Base-by-base conservation (phyloP, 2,797 vertebrate species). In the Podarcis lilfordi region DNA sequence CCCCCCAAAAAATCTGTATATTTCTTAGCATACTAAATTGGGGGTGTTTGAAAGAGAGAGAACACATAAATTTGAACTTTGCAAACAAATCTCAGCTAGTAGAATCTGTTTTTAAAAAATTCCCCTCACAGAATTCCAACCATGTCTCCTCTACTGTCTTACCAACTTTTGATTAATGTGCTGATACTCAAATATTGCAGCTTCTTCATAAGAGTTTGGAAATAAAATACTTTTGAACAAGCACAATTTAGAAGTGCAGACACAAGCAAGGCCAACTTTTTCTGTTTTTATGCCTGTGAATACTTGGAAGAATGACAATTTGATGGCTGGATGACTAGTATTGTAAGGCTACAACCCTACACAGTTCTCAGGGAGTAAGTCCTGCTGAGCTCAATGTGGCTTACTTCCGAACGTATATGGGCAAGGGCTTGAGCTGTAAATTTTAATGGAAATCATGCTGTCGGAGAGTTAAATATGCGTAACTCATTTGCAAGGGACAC, bases 151-250 rank as follows among this genome's bases (percentile, higher is more conserved):
- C 50, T 55, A 21, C 8, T 64, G 35, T 21, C 61, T 35, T 40
- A 32, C 8, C 50, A 77, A 84, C 10, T 23, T 68, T 66, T 45
- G 32, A 37, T 80, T 79, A 50, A 69, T 55, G 25, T 29, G 21
- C 55, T 85, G 29, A 66, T n/a, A 40, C 37, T 77, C 37, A 64
- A n/a, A 29, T 66, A 66, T 3, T 45, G n/a, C n/a, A 29, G 11
- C 76, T 74, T 59, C 86, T 71, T 59, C 21, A 50, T 37, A 55
- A 84, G 23, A 13, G 80, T 37, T 64, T 86, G 79, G 72, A 76
- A 92, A 85, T 59, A 72, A 32, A 40, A 10, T 84, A 35, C 82
- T 82, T n/a, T 76, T 43, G 84, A 40, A 43, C 59, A 21, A 10
- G 15, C 19, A 40, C 43, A 61, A 80, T 8, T 6, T 25, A 50